phyloP scores from a whole-genome alignment of 2,113 vertebrate species.

The Clinocottus analis region DNA sequence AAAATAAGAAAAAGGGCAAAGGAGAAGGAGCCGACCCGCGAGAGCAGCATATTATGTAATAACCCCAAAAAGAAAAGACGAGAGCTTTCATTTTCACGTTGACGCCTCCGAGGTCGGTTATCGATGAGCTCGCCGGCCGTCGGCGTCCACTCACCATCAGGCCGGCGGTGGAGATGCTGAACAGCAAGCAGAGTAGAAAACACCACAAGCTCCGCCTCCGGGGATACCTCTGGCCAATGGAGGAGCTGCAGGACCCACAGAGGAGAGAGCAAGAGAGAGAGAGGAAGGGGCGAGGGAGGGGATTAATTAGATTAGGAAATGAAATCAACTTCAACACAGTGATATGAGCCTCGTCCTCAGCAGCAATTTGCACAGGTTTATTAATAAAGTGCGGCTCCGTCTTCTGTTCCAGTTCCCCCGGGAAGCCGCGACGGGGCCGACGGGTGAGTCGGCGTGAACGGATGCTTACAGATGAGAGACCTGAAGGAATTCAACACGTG shows the following conservation, averaged over 20 bases:
- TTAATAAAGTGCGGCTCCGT: too few relatives aligned
- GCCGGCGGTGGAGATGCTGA: conserved; percentile 88
- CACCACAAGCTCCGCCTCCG: conserved; percentile 91
- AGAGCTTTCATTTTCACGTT: background rate
- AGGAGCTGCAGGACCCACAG: conserved; percentile 81
- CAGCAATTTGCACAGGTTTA: too few relatives aligned
- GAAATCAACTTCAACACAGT: background rate
- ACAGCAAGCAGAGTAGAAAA: conserved; percentile 90
- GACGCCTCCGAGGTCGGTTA: background rate
- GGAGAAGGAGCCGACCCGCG: background rate
- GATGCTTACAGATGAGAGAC: conserved; percentile 12
- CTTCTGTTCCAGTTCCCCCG: too few relatives aligned
- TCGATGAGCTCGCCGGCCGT: background rate
- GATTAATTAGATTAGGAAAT: background rate
- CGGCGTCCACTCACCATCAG: conserved; percentile 86
- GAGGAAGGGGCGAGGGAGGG: rapidly evolving
- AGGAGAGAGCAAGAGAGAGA: background rate
- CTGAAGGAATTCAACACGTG: background rate
- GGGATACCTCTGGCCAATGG: conserved; percentile 92
- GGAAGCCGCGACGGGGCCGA: too few relatives aligned
- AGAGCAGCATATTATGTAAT: background rate
- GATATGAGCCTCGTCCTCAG: background rate
- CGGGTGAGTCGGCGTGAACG: too few relatives aligned
- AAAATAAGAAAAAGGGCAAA: background rate
- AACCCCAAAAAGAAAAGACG: background rate